These are phyloP conservation scores for Spicauda simplicius DNA, from an alignment of 2,888 invertebrate genomes.

Conservation along the genomic window DNA sequence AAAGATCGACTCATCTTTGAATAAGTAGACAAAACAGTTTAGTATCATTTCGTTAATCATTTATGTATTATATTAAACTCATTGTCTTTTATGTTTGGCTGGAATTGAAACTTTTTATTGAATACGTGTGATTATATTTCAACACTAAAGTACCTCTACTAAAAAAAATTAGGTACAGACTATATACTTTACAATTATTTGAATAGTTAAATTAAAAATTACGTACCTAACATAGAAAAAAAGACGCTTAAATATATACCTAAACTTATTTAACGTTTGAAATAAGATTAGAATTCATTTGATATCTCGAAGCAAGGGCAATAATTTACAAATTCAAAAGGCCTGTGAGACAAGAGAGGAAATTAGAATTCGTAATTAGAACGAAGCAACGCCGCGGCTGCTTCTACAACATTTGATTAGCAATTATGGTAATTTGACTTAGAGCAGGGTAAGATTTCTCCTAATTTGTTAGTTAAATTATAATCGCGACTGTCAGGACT, in stretches of 20 bases:
- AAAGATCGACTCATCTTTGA: no score
- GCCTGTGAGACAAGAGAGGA: conserved; percentile 80
- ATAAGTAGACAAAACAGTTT: no score
- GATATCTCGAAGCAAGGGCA: conserved; percentile 68
- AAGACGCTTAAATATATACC: background rate
- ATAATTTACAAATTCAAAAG: conserved; percentile 83
- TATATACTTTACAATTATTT: background rate
- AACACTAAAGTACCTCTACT: no score
- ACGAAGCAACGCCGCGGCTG: conserved; percentile 69
- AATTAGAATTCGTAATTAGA: conserved; percentile 84
- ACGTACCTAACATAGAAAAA: background rate
- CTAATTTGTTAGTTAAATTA: conserved; percentile 83
- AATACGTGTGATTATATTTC: no score
- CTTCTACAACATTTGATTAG: conserved; percentile 83
- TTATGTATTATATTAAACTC: no score
- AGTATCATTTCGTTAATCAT: no score
- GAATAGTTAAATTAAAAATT: background rate
- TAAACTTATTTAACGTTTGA: conserved; percentile 21
- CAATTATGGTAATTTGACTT: conserved; percentile 84
- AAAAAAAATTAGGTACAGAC: no score
- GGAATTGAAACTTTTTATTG: no score
- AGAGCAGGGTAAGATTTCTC: conserved; percentile 82
- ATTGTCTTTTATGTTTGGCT: no score
- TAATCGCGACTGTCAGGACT: conserved; percentile 65
- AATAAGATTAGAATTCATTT: conserved; percentile 60